Percentiles rank a stretch among this genome's conserved stretches.
These are phyloP conservation scores for Drosophila testacea DNA, from an alignment of 2,888 invertebrate species.

Conservation along the genomic window DNA sequence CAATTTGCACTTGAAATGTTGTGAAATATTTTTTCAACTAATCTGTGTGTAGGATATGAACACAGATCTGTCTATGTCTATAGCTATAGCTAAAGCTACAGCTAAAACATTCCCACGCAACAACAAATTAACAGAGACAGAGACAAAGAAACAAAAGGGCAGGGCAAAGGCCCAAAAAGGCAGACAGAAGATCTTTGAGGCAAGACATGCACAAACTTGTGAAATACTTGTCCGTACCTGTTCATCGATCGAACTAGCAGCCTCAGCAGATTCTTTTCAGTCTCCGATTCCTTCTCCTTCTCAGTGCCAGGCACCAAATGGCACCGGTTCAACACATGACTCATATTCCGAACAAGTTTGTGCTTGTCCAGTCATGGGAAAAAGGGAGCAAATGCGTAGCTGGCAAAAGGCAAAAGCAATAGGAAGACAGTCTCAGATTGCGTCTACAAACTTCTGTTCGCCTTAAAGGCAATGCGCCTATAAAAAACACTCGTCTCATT, in stretches of 20 bases:
- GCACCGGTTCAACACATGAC: slow-evolving; percentile 37
- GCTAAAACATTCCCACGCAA: slow-evolving; percentile 51
- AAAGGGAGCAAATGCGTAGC: slow-evolving; percentile 53
- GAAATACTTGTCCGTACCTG: slow-evolving; percentile 62
- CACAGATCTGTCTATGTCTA: slow-evolving; percentile 12
- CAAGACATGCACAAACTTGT: slow-evolving; percentile 62
- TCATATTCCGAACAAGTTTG: slow-evolving; percentile 63
- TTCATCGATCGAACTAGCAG: slow-evolving; percentile 22
- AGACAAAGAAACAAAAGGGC: slow-evolving; percentile 28
- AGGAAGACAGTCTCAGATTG: slow-evolving; percentile 35
- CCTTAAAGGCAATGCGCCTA: slow-evolving; percentile 42
- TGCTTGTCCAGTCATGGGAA: slow-evolving; percentile 66
- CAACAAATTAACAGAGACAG: slow-evolving; percentile 42
- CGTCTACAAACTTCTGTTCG: slow-evolving; percentile 12
- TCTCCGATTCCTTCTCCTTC: neutral
- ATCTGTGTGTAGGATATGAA: slow-evolving; percentile 48
- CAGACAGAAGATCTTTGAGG: slow-evolving; percentile 18
- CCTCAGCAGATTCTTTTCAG: slow-evolving; percentile 18
- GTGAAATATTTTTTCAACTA: slow-evolving; percentile 68
- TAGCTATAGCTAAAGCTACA: slow-evolving; percentile 1
- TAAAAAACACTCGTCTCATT: slow-evolving; percentile 23
- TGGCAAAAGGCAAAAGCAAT: neutral
- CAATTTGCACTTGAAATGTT: slow-evolving; percentile 60
- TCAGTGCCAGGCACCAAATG: slow-evolving; percentile 47
- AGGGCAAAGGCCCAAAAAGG: slow-evolving; percentile 20